Conservation (phyloP, 2,113 vertebrate species). For the Chinchilla lanigera region DNA sequence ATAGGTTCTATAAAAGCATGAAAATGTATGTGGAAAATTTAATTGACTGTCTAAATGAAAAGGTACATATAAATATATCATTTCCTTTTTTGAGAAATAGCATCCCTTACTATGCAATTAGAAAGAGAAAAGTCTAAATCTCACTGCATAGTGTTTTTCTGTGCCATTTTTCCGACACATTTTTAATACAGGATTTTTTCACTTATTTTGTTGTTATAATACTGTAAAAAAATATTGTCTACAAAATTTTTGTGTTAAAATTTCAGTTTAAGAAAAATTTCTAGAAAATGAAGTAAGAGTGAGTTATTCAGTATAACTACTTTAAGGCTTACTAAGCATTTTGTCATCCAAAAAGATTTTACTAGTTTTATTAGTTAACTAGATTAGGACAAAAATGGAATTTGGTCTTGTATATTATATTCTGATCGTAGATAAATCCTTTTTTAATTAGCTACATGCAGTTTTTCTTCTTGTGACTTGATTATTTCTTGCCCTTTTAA, state of each 20-base stretch:
- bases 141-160: not conserved
- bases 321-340: constrained; percentile 28
- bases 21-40: constrained; percentile 91
- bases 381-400: not conserved
- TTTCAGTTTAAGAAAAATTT: constrained; percentile 21
- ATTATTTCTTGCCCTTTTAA: not conserved
- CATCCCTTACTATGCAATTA: not conserved
- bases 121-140: constrained; percentile 1
- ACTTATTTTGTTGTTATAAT: not conserved
- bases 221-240: not conserved
- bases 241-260: constrained; percentile 36
- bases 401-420: constrained; percentile 28
- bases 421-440: not conserved
- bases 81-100: constrained; percentile 16
- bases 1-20: constrained; percentile 93
- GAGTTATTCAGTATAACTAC: not conserved
- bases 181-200: not conserved
- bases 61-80: constrained; percentile 85
- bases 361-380: constrained; percentile 44
- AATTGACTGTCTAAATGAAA: constrained; percentile 95
- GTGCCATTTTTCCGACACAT: not conserved
- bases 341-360: constrained; percentile 8
- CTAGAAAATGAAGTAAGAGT: constrained; percentile 18
- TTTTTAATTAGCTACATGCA: not conserved
- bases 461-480: not conserved